A percentile compares a stretch with the other conserved stretches of the same genome.
phyloP scores from a whole-genome alignment of 2,113 vertebrate species.

The Oophaga pumilio region DNA sequence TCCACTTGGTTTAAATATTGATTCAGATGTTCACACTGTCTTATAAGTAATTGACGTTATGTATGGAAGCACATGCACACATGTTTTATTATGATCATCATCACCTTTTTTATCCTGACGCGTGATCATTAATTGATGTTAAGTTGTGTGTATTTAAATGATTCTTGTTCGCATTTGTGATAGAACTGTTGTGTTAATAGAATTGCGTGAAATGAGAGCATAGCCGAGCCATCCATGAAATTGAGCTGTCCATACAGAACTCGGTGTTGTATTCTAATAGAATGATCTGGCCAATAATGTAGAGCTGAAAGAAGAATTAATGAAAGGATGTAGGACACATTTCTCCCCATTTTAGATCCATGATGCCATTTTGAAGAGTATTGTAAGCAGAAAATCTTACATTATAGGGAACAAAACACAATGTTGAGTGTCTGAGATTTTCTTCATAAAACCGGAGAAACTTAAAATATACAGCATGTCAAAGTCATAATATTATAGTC shows the following conservation, averaged over 20 bases:
- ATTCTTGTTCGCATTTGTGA: not conserved
- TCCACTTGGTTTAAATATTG: constrained; percentile 26
- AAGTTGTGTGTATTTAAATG: not conserved
- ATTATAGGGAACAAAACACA: not conserved
- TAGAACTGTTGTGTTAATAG: not conserved
- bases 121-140: constrained; percentile 1
- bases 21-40: constrained; percentile 16
- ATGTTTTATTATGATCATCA: not conserved
- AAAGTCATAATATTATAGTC: not conserved
- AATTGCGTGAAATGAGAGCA: not conserved
- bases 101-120: not conserved
- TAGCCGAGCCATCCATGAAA: not conserved
- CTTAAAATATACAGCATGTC: not conserved
- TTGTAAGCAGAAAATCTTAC: too few species aligned
- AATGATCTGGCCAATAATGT: not conserved
- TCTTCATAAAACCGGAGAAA: not conserved
- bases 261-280: not conserved
- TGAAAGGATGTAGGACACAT: not conserved
- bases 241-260: not conserved
- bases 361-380: not conserved
- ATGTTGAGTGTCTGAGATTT: not conserved
- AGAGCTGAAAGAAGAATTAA: not conserved
- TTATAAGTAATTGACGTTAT: constrained; percentile 17
- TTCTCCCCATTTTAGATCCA: not conserved
- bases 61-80: constrained; percentile 18